Evolutionary conservation across 2,797 vertebrate species (phyloP).

Genomic region (Acropternis orthonyx): DNA sequence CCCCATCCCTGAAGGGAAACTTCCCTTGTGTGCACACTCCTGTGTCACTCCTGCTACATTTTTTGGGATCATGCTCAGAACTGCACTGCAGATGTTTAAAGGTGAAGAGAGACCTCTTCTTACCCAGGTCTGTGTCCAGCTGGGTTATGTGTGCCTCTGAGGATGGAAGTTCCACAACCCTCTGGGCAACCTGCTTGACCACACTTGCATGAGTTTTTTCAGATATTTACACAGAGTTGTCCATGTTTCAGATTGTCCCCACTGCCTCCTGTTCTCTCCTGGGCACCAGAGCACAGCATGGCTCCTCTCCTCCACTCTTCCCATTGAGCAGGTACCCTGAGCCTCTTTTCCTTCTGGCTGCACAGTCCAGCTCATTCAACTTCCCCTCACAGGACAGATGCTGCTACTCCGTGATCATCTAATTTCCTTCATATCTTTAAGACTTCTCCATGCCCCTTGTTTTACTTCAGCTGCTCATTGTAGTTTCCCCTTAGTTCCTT

Average conservation of each 20-base stretch:
- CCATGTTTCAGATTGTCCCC: background rate
- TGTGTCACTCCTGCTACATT: background rate
- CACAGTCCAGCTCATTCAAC: background rate
- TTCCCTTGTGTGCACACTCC: background rate
- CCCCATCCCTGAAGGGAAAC: background rate
- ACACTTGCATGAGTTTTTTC: background rate
- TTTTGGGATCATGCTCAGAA: background rate
- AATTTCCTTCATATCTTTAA: background rate
- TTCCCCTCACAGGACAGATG: background rate
- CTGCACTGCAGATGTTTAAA: background rate
- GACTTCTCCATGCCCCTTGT: background rate
- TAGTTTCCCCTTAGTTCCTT: background rate
- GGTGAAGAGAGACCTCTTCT: background rate
- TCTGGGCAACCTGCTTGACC: background rate
- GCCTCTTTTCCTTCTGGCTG: background rate
- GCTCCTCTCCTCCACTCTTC: background rate
- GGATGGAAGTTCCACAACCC: background rate
- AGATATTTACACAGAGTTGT: background rate
- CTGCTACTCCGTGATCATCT: background rate
- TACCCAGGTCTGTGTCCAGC: background rate
- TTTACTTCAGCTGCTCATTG: background rate
- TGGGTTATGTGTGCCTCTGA: background rate
- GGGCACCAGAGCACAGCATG: background rate
- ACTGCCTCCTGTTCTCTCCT: background rate
- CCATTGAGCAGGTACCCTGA: background rate